Evolutionary conservation across 1,140 invertebrate genomes (phyloP), one percentile per base, ranked within the genome.

Genomic region (Lepidurus couesii): DNA sequence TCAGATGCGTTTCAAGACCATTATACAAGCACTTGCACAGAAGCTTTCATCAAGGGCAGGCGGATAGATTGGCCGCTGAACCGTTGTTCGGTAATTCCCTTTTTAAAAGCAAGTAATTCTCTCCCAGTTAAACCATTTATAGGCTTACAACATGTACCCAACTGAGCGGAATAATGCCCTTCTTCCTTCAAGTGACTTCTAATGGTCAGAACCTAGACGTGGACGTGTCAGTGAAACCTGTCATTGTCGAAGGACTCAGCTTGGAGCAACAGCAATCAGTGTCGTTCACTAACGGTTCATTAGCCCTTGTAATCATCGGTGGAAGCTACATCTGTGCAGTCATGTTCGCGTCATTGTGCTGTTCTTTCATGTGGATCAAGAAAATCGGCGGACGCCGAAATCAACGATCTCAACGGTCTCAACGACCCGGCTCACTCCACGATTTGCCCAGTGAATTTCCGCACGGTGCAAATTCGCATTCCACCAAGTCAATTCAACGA

Each of bases 311-410:
- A 9, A 65, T 65, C 7, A 65, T 65, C 13, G 53, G 53, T 1
- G 53, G 16, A 7, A 65, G 53, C 21, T 65, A 65, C 13, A 65
- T 65, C 53, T n/a, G 53, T 65, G 53, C 53, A 16, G 10, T 53
- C 44, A 77, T 77, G 76, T 47, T 47, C 76, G 21, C 76, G 21
- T 44, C 76, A 7, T 16, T 77, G 44, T 77, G 76, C 44, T 77
- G 76, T 24, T 26, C 65, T 1, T 53, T 77, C 16, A 53, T 77
- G 24, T 53, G 44, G 44, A 34, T 43, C 21, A 21, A 42, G 65
- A 47, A 47, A 42, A 45, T 42, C 11, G 42, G 11, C n/a, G 16
- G 65, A n/a, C 44, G 34, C 42, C 75, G 21, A 16, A 44, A 76
- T 44, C 43, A 44, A 47, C 44, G 53, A 65, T 65, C 1, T 65